Evolutionary conservation across 2,113 vertebrate genomes (phyloP).

Genomic region (Phylloscopus whistleri): DNA sequence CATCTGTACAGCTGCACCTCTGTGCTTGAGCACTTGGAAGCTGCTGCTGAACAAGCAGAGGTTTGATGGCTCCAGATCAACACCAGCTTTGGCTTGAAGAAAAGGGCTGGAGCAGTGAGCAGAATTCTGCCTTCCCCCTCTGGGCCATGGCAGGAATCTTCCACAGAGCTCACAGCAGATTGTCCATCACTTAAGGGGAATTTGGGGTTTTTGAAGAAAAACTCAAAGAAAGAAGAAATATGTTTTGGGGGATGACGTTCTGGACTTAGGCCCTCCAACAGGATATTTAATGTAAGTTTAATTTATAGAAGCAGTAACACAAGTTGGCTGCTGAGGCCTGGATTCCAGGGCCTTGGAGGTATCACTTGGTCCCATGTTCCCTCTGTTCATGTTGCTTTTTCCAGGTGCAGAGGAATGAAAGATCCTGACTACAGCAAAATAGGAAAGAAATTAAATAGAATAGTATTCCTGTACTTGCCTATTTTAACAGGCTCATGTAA

Average conservation of each 20-base stretch:
- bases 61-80: not conserved
- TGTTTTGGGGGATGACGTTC: not conserved
- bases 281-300: not conserved
- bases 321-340: not conserved
- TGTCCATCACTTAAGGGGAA: fast-evolving
- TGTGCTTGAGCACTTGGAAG: not conserved
- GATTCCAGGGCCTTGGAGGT: not conserved
- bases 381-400: fast-evolving
- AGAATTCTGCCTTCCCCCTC: not conserved
- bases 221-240: not conserved
- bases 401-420: not conserved
- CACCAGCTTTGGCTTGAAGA: not conserved
- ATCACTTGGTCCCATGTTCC: not conserved
- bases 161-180: fast-evolving
- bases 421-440: not conserved
- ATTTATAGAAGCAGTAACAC: not conserved
- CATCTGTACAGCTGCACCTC: too few species aligned
- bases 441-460: not conserved
- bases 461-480: fast-evolving
- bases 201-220: not conserved
- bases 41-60: not conserved
- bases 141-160: too few species aligned
- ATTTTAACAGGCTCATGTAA: not conserved
- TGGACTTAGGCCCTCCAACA: not conserved
- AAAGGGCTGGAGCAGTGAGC: not conserved